Evolutionary conservation across 2,113 vertebrate species (phyloP), one percentile per base, ranked within the genome.

Genomic region (Gallinago undulata): DNA sequence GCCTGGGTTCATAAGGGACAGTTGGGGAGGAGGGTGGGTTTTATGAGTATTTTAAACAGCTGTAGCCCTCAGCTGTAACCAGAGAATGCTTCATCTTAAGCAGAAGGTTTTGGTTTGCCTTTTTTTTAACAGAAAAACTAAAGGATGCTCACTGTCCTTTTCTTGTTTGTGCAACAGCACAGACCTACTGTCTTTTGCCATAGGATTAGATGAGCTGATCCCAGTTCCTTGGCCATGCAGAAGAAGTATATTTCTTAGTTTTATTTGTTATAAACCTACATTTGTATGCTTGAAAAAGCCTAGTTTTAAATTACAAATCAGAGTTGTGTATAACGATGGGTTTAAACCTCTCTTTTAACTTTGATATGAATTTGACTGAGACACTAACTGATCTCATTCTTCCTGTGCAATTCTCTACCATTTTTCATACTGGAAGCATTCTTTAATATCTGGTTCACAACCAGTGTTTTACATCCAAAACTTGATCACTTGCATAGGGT

Each of bases 11-110:
- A 14, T 3, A n/a, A 11, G 27, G 27, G 14, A 62, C 35, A 63
- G 4, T 0, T 57, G 60, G 13, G 5, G 15, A 35, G 3, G 17
- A 7, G 11, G 2, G 25, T 23, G 14, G 27, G 5, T 12, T 63
- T 66, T 64, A 19, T 10, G 24, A 4, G 1, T 31, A n/a, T 83
- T 68, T 51, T 1, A 12, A 55, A 16, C 9, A 24, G 21, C 64
- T 85, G 41, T 56, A 80, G 6, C 53, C 33, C 67, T 77, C 3
- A 18, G 12, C 21, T 77, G 19, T 39, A 76, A 59, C 25, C 10
- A 64, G 16, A 3, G 8, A 78, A 51, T 79, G 28, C 11, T 56
- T 76, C 73, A 64, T 39, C 35, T 66, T 84, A 13, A 16, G 15
- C 24, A 24, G 12, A 76, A 45, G 23, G 19, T 7, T 21, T 63